phyloP scores from a whole-genome alignment of 2,797 vertebrate species.

The Pipistrellus pygmaeus region DNA sequence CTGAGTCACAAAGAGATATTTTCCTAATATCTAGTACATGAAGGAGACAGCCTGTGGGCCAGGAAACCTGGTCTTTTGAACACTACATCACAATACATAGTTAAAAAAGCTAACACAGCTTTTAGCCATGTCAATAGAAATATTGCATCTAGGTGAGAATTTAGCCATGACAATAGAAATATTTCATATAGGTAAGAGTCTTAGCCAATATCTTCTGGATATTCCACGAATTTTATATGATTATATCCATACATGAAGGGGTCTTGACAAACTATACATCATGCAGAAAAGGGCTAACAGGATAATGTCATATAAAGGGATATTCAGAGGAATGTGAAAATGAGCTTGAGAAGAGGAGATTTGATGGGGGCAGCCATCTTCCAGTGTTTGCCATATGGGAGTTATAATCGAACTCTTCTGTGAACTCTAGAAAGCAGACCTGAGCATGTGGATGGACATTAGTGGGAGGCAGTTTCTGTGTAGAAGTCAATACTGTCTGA shows the following conservation, averaged over 20 bases:
- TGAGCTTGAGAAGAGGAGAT: not conserved
- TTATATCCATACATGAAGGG: not conserved
- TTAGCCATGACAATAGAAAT: not conserved
- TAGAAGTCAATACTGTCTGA: not conserved
- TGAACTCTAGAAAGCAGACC: not conserved
- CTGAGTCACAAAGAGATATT: not conserved
- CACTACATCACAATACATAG: not conserved
- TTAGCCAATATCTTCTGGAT: not conserved
- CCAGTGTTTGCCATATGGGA: not conserved
- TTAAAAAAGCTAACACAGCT: not conserved
- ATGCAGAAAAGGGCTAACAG: not conserved
- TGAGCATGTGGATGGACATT: not conserved
- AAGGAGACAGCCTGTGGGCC: not conserved
- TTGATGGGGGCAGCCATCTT: not conserved
- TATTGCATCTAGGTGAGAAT: not conserved
- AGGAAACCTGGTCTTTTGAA: not conserved
- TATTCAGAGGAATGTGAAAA: not conserved
- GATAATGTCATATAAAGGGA: not conserved
- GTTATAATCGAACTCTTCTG: not conserved
- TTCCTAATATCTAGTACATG: not conserved
- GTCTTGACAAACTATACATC: not conserved
- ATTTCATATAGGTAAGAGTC: not conserved
- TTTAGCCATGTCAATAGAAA: slow-evolving; percentile 11
- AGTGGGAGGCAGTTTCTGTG: not conserved
- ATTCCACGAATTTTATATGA: slow-evolving; percentile 17